Percentiles rank a stretch among this genome's conserved stretches.
Conservation (phyloP, 2,113 vertebrate genomes). For the Myrmecobius fasciatus region DNA sequence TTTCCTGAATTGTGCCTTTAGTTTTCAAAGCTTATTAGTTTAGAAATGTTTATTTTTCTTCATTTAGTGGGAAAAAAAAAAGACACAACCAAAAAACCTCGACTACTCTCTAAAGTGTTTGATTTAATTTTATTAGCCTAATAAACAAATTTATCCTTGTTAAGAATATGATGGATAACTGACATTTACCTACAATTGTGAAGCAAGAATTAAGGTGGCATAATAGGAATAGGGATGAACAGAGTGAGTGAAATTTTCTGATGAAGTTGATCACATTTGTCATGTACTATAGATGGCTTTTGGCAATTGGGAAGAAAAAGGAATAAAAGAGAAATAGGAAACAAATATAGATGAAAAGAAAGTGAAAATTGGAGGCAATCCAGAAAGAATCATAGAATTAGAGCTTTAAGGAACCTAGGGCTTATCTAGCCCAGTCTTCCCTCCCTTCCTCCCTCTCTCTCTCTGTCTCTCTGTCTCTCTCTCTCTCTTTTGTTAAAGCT, state of each 20-base stretch:
- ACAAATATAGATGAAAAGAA: not conserved
- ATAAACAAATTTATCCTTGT: not conserved
- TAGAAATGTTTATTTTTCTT: not conserved
- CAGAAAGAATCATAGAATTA: not conserved
- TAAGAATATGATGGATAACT: not conserved
- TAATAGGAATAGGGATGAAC: not conserved
- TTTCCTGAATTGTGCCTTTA: not conserved
- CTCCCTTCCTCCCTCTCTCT: too few relatives aligned
- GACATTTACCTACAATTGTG: not conserved
- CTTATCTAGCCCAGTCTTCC: not conserved
- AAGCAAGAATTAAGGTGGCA: not conserved
- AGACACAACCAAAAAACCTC: not conserved
- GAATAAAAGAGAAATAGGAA: not conserved
- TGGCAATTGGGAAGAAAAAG: not conserved
- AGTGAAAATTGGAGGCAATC: not conserved
- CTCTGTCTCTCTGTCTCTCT: too few relatives aligned
- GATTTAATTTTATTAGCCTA: slow-evolving; percentile 1
- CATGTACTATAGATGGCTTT: not conserved
- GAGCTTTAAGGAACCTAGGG: not conserved
- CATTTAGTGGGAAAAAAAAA: too few relatives aligned
- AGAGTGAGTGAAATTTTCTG: not conserved
- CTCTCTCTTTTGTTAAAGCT: too few relatives aligned
- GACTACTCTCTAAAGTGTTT: slow-evolving; percentile 11
- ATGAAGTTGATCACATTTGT: not conserved
- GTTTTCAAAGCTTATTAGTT: not conserved